A percentile compares a stretch with the other conserved stretches of the same genome.
These are phyloP conservation scores for Troilus luridus DNA, from an alignment of 2,888 invertebrate genomes.

Conservation along the genomic window DNA sequence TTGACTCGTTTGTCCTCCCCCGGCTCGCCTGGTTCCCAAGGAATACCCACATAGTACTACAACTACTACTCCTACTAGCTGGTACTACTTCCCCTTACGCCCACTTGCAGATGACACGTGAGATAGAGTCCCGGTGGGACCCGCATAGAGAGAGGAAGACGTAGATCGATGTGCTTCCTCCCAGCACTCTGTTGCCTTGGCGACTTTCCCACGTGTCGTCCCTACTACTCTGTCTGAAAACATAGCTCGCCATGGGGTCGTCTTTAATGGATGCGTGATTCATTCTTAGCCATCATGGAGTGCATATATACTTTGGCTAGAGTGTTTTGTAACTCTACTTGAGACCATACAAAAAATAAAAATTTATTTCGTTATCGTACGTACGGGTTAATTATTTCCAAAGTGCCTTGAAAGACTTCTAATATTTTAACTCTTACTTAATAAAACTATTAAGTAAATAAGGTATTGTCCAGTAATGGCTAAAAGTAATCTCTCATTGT, in stretches of 20 bases:
- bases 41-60: background rate
- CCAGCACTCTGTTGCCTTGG: slow-evolving; percentile 40
- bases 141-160: slow-evolving; percentile 27
- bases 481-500: no score
- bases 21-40: background rate
- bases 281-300: background rate
- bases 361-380: no score
- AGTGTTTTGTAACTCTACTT: background rate
- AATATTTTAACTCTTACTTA: no score
- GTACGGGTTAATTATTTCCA: no score
- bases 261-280: slow-evolving; percentile 27
- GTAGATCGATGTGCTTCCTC: slow-evolving; percentile 43
- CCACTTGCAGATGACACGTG: background rate
- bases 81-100: background rate
- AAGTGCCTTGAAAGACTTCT: no score
- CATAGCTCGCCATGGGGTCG: slow-evolving; percentile 12
- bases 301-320: background rate
- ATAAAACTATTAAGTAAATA: no score
- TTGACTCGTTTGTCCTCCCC: background rate
- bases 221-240: background rate
- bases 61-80: background rate
- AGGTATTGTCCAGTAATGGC: no score
- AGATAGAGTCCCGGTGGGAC: background rate
- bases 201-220: slow-evolving; percentile 55
- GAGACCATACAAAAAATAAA: no score